Evolutionary conservation across 1,140 invertebrate genomes (phyloP).

Genomic region (Bemisia tabaci): DNA sequence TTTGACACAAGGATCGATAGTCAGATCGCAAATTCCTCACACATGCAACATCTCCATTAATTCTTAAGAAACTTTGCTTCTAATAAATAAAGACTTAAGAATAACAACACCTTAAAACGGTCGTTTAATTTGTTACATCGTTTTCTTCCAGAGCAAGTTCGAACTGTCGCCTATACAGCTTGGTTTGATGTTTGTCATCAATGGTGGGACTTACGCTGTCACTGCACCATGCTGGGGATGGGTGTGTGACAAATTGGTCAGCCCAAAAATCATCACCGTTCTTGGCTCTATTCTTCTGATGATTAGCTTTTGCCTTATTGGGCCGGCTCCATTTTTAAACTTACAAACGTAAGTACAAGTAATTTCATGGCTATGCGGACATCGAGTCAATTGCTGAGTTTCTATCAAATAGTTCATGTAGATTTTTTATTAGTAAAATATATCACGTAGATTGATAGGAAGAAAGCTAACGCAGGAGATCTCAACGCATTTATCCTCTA

Average conservation of each 20-base stretch:
- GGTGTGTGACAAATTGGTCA: slow-evolving; percentile 51
- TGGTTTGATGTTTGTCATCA: slow-evolving; percentile 76
- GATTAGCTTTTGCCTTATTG: slow-evolving; percentile 51
- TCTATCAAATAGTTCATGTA: too few relatives aligned
- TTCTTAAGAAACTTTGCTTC: too few relatives aligned
- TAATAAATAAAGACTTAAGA: too few relatives aligned
- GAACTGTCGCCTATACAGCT: slow-evolving; percentile 53
- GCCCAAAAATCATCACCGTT: slow-evolving; percentile 51
- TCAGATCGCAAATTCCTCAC: too few relatives aligned
- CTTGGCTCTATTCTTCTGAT: slow-evolving; percentile 49
- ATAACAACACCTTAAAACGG: too few relatives aligned
- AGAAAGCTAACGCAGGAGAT: neutral
- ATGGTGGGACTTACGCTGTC: slow-evolving; percentile 68
- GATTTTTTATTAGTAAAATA: neutral
- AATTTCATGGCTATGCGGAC: too few relatives aligned
- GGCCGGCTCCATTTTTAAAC: slow-evolving; percentile 57
- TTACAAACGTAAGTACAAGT: slow-evolving; percentile 39
- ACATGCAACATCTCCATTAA: too few relatives aligned
- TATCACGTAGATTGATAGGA: neutral
- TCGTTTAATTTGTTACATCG: too few relatives aligned
- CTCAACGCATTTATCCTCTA: neutral
- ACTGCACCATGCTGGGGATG: slow-evolving; percentile 69
- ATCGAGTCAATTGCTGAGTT: too few relatives aligned
- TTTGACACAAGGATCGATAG: too few relatives aligned
- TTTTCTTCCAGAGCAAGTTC: too few relatives aligned